A percentile compares a stretch with the other conserved stretches of the same genome.
phyloP scores from a whole-genome alignment of 2,888 invertebrate species.

The Morpho helenor region DNA sequence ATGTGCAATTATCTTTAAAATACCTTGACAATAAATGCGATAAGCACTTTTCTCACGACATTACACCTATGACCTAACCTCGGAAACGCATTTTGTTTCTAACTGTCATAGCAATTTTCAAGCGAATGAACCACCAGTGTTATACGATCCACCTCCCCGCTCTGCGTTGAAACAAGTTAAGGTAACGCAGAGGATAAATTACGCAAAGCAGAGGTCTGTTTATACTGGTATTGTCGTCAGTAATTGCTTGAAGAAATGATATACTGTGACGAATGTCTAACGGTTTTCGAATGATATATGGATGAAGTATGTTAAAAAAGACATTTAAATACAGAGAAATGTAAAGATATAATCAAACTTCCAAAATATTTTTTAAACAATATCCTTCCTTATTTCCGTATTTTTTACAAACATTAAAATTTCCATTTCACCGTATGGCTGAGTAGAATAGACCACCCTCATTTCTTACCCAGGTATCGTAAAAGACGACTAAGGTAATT shows the following conservation, averaged over 20 bases:
- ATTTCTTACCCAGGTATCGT: too few species aligned
- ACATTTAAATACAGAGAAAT: too few species aligned
- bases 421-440: too few species aligned
- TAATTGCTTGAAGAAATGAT: slow-evolving; percentile 60
- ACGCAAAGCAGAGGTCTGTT: slow-evolving; percentile 31
- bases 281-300: slow-evolving; percentile 42
- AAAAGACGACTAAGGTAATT: too few species aligned
- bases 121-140: slow-evolving; percentile 37
- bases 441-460: too few species aligned
- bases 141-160: slow-evolving; percentile 32
- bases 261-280: slow-evolving; percentile 58
- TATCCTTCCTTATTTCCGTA: too few species aligned
- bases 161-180: slow-evolving; percentile 12
- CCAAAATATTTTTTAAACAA: too few species aligned
- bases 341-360: too few species aligned
- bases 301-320: slow-evolving; percentile 15
- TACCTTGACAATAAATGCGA: slow-evolving; percentile 16
- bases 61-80: slow-evolving; percentile 60
- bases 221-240: slow-evolving; percentile 38
- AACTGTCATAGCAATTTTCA: slow-evolving; percentile 63
- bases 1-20: slow-evolving; percentile 23
- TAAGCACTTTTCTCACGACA: slow-evolving; percentile 55
- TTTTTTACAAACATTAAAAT: too few species aligned
- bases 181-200: slow-evolving; percentile 15
- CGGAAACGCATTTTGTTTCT: slow-evolving; percentile 52